Evolutionary conservation across 2,797 vertebrate species (phyloP).

Genomic region (Bovichtus diacanthus): DNA sequence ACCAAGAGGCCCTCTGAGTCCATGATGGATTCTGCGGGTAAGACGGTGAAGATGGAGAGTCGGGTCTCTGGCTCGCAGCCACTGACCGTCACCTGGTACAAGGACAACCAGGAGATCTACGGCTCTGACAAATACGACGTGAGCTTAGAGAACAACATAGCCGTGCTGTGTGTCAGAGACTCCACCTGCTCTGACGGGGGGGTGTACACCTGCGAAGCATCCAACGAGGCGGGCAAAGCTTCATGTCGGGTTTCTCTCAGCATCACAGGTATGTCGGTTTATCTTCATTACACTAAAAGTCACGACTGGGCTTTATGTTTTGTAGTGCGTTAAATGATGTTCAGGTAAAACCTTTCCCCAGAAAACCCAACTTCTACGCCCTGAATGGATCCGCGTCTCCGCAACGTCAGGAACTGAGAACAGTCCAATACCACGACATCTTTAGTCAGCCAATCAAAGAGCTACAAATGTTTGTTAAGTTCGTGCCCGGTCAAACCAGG

Average conservation of each 20-base stretch:
- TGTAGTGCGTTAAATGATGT: neutral
- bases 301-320: neutral
- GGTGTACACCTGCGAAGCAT: conserved; percentile 89
- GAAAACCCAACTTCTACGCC: neutral
- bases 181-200: conserved; percentile 84
- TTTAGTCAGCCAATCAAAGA: neutral
- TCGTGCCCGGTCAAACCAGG: neutral
- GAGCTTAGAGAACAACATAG: conserved; percentile 89
- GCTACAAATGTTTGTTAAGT: neutral
- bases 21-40: conserved; percentile 90
- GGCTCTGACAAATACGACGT: conserved; percentile 87
- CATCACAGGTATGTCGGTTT: conserved; percentile 87
- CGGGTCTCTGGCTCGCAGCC: conserved; percentile 93
- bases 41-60: conserved; percentile 90
- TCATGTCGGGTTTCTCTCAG: conserved; percentile 89
- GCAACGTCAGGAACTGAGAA: neutral
- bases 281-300: too few species aligned
- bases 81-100: conserved; percentile 90
- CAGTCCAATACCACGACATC: neutral
- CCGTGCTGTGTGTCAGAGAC: conserved; percentile 85
- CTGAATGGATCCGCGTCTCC: neutral
- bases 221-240: conserved; percentile 91
- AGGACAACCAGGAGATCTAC: conserved; percentile 88
- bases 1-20: conserved; percentile 92
- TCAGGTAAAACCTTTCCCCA: neutral